Evolutionary conservation across 2,888 invertebrate species (phyloP), one percentile per base, ranked within the genome.

Genomic region (Papilio protenor): DNA sequence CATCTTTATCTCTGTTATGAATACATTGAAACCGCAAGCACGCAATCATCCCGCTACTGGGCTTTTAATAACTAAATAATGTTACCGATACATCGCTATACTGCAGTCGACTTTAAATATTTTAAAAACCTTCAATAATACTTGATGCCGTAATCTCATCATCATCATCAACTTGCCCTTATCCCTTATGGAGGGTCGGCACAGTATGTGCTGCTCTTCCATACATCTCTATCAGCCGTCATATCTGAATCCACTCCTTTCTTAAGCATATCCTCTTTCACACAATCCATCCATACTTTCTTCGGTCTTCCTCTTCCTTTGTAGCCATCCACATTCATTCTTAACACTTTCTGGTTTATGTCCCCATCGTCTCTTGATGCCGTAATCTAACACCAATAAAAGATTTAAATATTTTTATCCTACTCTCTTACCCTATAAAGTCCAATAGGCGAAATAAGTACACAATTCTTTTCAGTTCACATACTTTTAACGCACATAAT

Each of bases 11-110:
- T 70, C 45, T 75, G 79, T 78, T 77, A 78, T 79, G 78, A 75
- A 79, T 77, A 78, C 79, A 70, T 76, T 74, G 64, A 70, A 66
- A 77, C 81, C 77, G 76, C 79, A 79, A 76, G 74, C 78, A 76
- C 77, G 72, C 78, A 59, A 61, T 47, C 74, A 64, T 76, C 66
- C 47, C 52, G 77, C 80, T 79, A 79, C 80, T 77, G 79, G 80
- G 76, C 78, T 80, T 79, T 77, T 70, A 74, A 55, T 55, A 75
- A 55, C 27, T 57, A 73, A 75, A 66, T 70, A 64, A 73, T 77
- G 27, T 74, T 14, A 69, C 77, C 18, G 49, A 71, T 59, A 27
- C 52, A 33, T 18, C n/a, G 47, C 40, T 40, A 1, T 40, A 10
- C 2, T 40, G 64, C 1, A 27, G 59, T 61, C 47, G 12, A 64